Conservation (phyloP, 2,797 vertebrate genomes). For the Galago senegalensis region DNA sequence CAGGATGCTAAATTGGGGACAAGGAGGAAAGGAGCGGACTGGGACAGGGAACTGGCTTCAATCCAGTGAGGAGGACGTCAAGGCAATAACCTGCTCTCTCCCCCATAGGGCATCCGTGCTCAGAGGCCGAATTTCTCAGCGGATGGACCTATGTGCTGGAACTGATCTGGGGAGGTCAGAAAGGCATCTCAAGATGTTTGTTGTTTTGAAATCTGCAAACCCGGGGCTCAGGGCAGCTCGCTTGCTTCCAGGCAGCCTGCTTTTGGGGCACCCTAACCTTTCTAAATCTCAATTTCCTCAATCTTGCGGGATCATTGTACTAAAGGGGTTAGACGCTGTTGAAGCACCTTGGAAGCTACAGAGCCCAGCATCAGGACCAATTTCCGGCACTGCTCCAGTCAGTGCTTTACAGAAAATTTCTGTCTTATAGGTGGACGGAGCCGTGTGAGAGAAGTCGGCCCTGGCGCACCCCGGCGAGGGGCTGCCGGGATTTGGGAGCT, state of each 20-base stretch:
- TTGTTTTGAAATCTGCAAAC: background rate
- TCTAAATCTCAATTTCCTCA: accelerated
- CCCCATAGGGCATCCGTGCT: accelerated
- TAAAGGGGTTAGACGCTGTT: background rate
- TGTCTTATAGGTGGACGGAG: accelerated
- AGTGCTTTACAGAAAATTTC: background rate
- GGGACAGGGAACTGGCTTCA: background rate
- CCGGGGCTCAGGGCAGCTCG: background rate
- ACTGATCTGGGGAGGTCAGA: background rate
- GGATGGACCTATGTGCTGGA: background rate
- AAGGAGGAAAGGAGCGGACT: background rate
- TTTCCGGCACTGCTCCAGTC: background rate
- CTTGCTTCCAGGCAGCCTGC: background rate
- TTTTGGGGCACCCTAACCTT: background rate
- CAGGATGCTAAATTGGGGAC: background rate
- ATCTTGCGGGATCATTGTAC: background rate
- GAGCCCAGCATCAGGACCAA: background rate
- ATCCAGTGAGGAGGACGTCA: accelerated
- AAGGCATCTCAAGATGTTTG: background rate
- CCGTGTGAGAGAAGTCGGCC: accelerated
- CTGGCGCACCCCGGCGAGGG: background rate
- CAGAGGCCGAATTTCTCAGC: background rate
- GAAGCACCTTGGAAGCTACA: too few species aligned
- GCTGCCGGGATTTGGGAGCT: background rate
- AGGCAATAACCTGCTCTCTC: background rate